Evolutionary conservation across 2,797 vertebrate genomes (phyloP), one percentile per base, ranked within the genome.

Genomic region (Sebastes hubbsi): DNA sequence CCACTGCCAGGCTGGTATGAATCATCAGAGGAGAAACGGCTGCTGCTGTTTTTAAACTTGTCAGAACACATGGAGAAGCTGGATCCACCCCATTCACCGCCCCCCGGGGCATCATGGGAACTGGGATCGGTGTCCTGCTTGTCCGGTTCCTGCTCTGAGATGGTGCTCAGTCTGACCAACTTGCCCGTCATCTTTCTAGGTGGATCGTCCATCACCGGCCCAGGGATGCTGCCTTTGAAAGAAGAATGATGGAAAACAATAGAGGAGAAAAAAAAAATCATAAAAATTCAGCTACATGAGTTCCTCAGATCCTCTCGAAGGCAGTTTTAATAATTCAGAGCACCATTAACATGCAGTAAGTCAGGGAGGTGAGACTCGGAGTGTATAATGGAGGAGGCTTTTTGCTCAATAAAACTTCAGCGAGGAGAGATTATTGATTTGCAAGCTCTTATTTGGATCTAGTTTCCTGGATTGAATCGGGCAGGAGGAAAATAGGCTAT

Each of bases 1-100:
- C 96, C 96, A 54, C 90, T 89, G 79, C 95, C 94, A 55, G 96
- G 95, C 90, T 94, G 96, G 87, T 94, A 94, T 80, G 94, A 82
- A 30, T 95, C 87, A n/a, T 82, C 85, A 22, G 94, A 91, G 92
- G 94, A 87, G 87, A 93, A 79, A 91, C 62, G 36, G 89, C 96
- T 92, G 96, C 95, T 85, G 83, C 95, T 94, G 46, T 78, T 91
- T 77, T 89, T 94, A 77, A 96, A 95, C 92, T 95, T 96, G 87
- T 94, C 94, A 65, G 97, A 96, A 82, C 94, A 93, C 63, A 96
- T 82, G 46, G 96, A 95, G 81, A 92, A 82, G 71, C 91, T 95
- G 4, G 92, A 95, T 62, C 90, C 92, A 62, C 86, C 94, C 94
- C 95, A 92, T 72, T 94, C 94, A 74, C 93, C 93, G 83, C 91